Evolutionary conservation across 2,888 invertebrate species (phyloP).

Genomic region (Papilio elwesi): DNA sequence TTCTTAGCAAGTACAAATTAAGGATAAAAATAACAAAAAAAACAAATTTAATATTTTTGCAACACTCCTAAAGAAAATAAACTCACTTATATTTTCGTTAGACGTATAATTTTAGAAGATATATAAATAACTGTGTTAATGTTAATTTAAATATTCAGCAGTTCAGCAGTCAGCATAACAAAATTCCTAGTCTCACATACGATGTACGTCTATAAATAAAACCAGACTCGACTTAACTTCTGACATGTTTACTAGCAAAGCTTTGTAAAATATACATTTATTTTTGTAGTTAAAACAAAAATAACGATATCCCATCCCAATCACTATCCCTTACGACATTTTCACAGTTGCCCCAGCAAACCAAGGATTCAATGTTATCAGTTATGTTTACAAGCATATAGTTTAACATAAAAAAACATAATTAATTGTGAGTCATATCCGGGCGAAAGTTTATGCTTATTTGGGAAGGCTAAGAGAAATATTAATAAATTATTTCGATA

Average conservation of each 20-base stretch:
- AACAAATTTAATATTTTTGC: too few relatives aligned
- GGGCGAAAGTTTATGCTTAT: too few relatives aligned
- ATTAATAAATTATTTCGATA: too few relatives aligned
- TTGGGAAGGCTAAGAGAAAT: too few relatives aligned
- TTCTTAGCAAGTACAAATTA: too few relatives aligned
- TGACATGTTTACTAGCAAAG: conserved; percentile 35
- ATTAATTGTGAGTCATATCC: too few relatives aligned
- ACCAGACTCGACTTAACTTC: conserved; percentile 31
- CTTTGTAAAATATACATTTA: conserved; percentile 18
- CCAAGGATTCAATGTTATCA: too few relatives aligned
- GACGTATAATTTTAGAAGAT: background rate
- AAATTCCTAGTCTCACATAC: conserved; percentile 9
- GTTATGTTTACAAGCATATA: too few relatives aligned
- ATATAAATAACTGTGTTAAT: conserved; percentile 13
- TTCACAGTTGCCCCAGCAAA: too few relatives aligned
- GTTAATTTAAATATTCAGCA: conserved; percentile 15
- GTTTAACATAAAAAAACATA: too few relatives aligned
- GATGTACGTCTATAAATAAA: conserved; percentile 12
- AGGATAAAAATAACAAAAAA: too few relatives aligned
- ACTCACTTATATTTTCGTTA: background rate
- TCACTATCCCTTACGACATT: background rate
- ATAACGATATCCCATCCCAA: background rate
- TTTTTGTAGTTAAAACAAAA: conserved; percentile 10
- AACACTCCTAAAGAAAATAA: background rate
- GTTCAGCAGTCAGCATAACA: conserved; percentile 27